Base-by-base conservation (phyloP, 2,888 invertebrate species). In the Cactoblastis cactorum region DNA sequence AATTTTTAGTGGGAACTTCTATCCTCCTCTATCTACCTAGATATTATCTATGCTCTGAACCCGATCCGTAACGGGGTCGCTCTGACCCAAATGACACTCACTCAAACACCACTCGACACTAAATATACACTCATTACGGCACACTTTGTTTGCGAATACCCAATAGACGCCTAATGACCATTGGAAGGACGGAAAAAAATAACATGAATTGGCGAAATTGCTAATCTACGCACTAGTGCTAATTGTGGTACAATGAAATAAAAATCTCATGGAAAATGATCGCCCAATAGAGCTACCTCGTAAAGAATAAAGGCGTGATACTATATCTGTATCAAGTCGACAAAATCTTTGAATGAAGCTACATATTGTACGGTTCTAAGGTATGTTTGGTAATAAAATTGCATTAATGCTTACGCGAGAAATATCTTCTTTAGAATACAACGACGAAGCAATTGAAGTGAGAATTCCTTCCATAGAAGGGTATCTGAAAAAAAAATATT, bases 341-440 rank as follows among this genome's bases (percentile, higher is more conserved):
- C n/a, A n/a, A n/a, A n/a, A n/a, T n/a, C n/a, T n/a, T n/a, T n/a
- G n/a, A n/a, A n/a, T n/a, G n/a, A n/a, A n/a, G n/a, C n/a, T 28
- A 28, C 28, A 28, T 28, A 22, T 22, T 22, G 22, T 22, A 60
- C n/a, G n/a, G n/a, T n/a, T n/a, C n/a, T n/a, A n/a, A n/a, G n/a
- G n/a, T n/a, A n/a, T n/a, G n/a, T n/a, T n/a, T n/a, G n/a, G n/a
- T n/a, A n/a, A n/a, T n/a, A n/a, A n/a, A n/a, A n/a, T n/a, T n/a
- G n/a, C n/a, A n/a, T n/a, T n/a, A n/a, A n/a, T n/a, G n/a, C 72
- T 74, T 73, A 88, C 88, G 51, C 75, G 69, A 12, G 56, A 55
- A 53, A 88, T 80, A 49, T 88, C 85, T 12, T 56, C 65, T 55
- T 80, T 73, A 1, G 80, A 78, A 12, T 69, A 80, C 8, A 89